Evolutionary conservation across 64 coral and sea anemone genomes (phyloP).

Genomic region (Trachythela sp.): DNA sequence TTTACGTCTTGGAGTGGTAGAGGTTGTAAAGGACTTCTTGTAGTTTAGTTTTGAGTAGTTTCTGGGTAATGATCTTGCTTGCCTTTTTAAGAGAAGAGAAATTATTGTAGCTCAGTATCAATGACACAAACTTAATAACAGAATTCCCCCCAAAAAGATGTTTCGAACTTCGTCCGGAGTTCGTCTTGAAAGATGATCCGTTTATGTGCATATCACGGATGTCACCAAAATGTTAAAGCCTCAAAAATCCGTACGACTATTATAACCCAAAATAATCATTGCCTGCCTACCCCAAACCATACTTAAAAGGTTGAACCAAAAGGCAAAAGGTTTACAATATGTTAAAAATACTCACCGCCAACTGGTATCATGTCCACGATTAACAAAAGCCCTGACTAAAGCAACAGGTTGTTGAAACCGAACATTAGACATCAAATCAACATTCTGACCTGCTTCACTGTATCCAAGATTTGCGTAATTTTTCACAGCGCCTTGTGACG

Average conservation of each 20-base stretch:
- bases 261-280: no score
- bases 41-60: neutral
- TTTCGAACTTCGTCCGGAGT: no score
- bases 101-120: neutral
- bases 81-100: neutral
- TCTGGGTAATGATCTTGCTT: neutral
- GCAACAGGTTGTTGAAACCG: neutral
- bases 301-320: no score
- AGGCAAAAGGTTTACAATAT: no score
- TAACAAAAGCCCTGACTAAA: neutral
- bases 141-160: no score
- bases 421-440: neutral
- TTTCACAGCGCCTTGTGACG: neutral
- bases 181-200: no score
- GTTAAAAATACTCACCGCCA: neutral
- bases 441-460: neutral
- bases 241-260: no score
- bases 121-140: no score
- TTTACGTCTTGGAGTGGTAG: neutral
- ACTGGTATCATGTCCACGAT: neutral
- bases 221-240: no score
- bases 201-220: no score
- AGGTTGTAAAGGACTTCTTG: neutral
- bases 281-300: no score
- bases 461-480: neutral